Conservation (phyloP, 2,888 invertebrate genomes). For the Antheraea yamamai region DNA sequence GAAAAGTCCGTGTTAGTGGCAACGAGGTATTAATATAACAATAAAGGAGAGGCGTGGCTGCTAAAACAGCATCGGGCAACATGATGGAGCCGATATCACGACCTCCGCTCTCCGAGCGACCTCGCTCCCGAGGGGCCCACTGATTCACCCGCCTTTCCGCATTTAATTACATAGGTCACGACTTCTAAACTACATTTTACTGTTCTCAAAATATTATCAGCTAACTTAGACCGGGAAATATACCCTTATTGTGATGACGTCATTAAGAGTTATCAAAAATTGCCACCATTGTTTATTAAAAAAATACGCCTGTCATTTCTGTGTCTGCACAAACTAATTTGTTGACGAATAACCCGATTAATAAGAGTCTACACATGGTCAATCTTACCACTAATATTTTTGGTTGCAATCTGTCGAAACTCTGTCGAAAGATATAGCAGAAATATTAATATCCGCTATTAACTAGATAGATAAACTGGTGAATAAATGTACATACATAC, state of each 20-base stretch:
- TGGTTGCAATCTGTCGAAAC: too few relatives aligned
- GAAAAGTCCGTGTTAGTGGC: slow-evolving; percentile 31
- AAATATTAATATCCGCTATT: too few relatives aligned
- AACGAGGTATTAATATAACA: slow-evolving; percentile 56
- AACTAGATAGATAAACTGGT: too few relatives aligned
- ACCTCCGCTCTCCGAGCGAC: slow-evolving; percentile 51
- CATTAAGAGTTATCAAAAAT: background rate
- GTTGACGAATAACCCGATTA: too few relatives aligned
- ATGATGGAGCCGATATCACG: slow-evolving; percentile 52
- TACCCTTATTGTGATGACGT: background rate
- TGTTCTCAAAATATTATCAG: background rate
- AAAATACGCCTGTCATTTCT: too few relatives aligned
- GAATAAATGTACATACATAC: too few relatives aligned
- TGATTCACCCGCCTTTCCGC: slow-evolving; percentile 47
- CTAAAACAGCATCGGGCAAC: slow-evolving; percentile 34
- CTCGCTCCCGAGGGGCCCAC: slow-evolving; percentile 53
- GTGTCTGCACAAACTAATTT: too few relatives aligned
- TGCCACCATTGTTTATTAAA: too few relatives aligned
- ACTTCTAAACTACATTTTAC: slow-evolving; percentile 19
- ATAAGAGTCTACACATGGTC: too few relatives aligned
- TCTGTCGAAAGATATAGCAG: too few relatives aligned
- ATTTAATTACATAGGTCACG: slow-evolving; percentile 37
- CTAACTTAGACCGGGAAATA: background rate
- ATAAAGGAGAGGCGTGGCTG: slow-evolving; percentile 58
- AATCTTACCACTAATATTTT: too few relatives aligned